Percentiles rank a stretch among this genome's conserved stretches.
These are phyloP conservation scores for Eupeodes latifasciatus DNA, from an alignment of 2,888 invertebrate species.

Conservation along the genomic window DNA sequence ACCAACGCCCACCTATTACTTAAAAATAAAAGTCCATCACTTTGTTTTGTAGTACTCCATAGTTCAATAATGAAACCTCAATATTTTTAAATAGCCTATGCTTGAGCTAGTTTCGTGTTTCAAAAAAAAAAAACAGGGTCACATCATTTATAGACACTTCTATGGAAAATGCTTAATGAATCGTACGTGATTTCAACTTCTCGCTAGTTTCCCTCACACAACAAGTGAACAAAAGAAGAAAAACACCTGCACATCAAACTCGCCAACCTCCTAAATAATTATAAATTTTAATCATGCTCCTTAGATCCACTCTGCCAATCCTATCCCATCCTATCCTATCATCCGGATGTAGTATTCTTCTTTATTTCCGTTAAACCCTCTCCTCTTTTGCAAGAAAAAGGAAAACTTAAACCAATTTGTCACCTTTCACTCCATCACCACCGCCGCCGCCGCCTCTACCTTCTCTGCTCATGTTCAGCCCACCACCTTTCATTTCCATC, in stretches of 20 bases:
- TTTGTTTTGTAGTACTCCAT: not conserved
- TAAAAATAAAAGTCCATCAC: not conserved
- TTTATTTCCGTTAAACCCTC: conserved; percentile 57
- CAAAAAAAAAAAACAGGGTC: conserved; percentile 20
- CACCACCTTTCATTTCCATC: conserved; percentile 34
- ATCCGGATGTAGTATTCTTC: conserved; percentile 43
- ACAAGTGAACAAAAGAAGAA: not conserved
- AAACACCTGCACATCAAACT: not conserved
- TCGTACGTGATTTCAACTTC: conserved; percentile 21
- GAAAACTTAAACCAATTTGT: conserved; percentile 41
- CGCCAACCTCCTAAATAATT: conserved; percentile 36
- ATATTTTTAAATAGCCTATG: not conserved
- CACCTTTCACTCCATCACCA: conserved; percentile 7
- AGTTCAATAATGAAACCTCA: conserved; percentile 9
- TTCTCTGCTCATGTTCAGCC: conserved; percentile 1
- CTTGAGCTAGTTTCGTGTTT: conserved; percentile 14
- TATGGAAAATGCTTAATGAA: not conserved
- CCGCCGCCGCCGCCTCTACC: not conserved
- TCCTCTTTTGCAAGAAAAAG: conserved; percentile 39
- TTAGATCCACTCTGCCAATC: conserved; percentile 22
- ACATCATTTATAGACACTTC: not conserved
- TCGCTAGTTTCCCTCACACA: not conserved
- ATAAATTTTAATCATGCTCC: conserved; percentile 61
- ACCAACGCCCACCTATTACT: conserved; percentile 28
- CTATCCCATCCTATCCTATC: not conserved